phyloP scores from a whole-genome alignment of 2,113 vertebrate species.

The Vireo altiloquus region DNA sequence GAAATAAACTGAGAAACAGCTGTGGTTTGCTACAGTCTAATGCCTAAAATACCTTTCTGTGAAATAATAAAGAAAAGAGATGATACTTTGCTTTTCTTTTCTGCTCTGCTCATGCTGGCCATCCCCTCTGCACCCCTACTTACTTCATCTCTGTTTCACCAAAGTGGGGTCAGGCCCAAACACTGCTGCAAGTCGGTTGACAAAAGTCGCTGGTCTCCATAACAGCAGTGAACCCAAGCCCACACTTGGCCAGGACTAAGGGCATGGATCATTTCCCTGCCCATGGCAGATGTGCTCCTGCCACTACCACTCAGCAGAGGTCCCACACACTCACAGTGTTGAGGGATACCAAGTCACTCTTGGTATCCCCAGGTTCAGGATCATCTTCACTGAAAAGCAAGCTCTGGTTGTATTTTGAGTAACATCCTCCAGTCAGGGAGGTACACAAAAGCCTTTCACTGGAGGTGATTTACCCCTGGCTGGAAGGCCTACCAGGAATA shows the following conservation, averaged over 20 bases:
- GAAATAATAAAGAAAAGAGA: not conserved
- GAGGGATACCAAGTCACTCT: too few relatives aligned
- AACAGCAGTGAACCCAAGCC: not conserved
- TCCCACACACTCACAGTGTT: rapidly evolving
- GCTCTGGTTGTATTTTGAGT: not conserved
- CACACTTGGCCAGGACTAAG: not conserved
- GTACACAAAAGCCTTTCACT: not conserved
- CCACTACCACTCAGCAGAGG: not conserved
- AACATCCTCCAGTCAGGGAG: not conserved
- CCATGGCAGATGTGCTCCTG: not conserved
- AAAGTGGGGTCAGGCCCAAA: not conserved
- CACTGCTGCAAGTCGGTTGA: not conserved
- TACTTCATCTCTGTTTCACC: not conserved
- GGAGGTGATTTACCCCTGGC: not conserved
- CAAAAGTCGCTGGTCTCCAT: rapidly evolving
- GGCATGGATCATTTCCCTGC: not conserved
- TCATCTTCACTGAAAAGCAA: rapidly evolving
- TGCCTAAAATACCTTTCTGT: not conserved
- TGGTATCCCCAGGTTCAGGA: not conserved
- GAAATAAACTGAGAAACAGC: not conserved
- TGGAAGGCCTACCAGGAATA: not conserved
- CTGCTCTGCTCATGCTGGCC: not conserved
- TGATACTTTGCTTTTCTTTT: not conserved
- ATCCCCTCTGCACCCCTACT: not conserved
- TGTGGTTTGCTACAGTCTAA: not conserved